These are phyloP conservation scores for Rhagoletis pomonella DNA, from an alignment of 1,140 invertebrate species.

Conservation along the genomic window DNA sequence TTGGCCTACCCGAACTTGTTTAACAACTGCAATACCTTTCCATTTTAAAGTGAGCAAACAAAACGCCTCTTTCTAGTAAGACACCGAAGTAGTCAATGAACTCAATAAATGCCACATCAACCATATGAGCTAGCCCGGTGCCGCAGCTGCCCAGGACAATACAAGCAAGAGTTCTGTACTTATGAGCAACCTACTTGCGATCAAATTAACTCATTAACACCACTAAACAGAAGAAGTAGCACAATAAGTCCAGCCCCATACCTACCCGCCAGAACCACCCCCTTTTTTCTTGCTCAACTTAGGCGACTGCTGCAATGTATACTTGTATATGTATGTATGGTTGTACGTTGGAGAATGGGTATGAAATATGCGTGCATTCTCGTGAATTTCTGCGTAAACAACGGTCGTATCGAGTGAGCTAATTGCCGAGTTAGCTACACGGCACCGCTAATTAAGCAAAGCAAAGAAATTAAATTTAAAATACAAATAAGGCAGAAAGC, in stretches of 20 bases:
- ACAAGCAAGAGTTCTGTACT: neutral
- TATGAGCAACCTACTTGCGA: neutral
- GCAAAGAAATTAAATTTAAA: conserved; percentile 51
- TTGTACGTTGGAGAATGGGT: neutral
- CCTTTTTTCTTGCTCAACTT: neutral
- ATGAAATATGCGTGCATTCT: neutral
- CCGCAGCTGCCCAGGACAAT: too few relatives aligned
- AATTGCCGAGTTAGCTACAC: conserved; percentile 26
- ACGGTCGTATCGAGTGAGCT: too few relatives aligned
- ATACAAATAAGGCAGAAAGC: conserved; percentile 24
- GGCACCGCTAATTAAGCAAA: conserved; percentile 44
- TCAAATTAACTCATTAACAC: conserved; percentile 41
- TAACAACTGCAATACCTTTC: too few relatives aligned
- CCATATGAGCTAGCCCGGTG: too few relatives aligned
- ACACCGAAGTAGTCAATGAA: too few relatives aligned
- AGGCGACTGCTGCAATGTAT: neutral
- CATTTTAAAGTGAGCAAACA: too few relatives aligned
- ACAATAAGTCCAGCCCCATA: neutral
- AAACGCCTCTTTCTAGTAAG: too few relatives aligned
- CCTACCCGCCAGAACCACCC: conserved; percentile 33
- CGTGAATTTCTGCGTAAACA: too few relatives aligned
- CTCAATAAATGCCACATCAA: too few relatives aligned
- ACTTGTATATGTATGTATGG: neutral
- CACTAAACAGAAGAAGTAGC: conserved; percentile 38
- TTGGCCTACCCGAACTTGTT: too few relatives aligned